phyloP scores from a whole-genome alignment of 2,113 vertebrate genomes.

The Rhinolophus ferrumequinum region DNA sequence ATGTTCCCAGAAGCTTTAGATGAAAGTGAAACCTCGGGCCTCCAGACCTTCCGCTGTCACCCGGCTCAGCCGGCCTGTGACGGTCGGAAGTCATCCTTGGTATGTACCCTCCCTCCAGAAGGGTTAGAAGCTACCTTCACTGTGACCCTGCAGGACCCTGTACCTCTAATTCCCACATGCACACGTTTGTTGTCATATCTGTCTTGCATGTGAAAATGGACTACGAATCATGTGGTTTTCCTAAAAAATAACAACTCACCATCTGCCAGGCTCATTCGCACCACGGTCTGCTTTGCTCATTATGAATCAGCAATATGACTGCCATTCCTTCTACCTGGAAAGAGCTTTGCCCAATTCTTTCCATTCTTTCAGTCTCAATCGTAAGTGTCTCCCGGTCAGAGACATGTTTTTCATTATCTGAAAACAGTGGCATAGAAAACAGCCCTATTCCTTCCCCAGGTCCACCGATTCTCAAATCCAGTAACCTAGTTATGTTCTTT shows the following conservation, averaged over 20 bases:
- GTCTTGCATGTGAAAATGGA: neutral
- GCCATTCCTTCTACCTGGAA: neutral
- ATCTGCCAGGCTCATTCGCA: neutral
- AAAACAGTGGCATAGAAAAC: neutral
- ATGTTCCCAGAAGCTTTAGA: neutral
- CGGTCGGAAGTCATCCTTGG: too few relatives aligned
- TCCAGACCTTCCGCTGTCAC: neutral
- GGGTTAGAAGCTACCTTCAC: neutral
- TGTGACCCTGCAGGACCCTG: neutral
- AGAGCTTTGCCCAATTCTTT: neutral
- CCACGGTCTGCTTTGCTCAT: neutral
- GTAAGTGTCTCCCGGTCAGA: neutral
- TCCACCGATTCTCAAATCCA: neutral
- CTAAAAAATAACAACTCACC: neutral
- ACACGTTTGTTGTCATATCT: neutral
- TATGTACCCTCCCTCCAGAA: neutral
- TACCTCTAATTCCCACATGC: neutral
- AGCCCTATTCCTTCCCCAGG: neutral
- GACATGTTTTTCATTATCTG: neutral
- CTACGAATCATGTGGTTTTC: neutral
- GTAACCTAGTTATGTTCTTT: neutral
- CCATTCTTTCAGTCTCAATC: neutral
- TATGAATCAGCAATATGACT: neutral
- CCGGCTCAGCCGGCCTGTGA: neutral
- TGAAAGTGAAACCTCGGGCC: neutral